Evolutionary conservation across 2,113 vertebrate species (phyloP).

Genomic region (Channa argus): DNA sequence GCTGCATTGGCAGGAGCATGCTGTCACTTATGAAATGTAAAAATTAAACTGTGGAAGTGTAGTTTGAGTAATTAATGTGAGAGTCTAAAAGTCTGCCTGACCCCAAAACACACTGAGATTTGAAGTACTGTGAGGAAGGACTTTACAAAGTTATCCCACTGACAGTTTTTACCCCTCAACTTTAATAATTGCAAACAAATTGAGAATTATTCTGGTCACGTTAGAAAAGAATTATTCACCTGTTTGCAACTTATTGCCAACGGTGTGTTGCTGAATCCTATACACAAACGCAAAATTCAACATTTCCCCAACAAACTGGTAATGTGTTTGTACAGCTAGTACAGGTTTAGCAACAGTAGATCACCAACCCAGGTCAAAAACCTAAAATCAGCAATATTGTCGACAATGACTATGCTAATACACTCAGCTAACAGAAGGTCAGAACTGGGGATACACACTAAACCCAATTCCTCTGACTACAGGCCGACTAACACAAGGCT

Average conservation of each 20-base stretch:
- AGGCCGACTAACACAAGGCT: conserved; percentile 20
- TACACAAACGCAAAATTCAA: no score
- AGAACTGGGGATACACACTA: conserved; percentile 1
- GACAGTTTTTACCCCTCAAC: not conserved
- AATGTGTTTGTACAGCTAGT: not conserved
- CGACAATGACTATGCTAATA: conserved; percentile 3
- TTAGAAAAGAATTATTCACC: not conserved
- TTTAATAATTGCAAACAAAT: not conserved
- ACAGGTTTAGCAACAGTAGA: not conserved
- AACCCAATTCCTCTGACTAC: conserved; percentile 26
- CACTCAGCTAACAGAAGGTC: conserved; percentile 13
- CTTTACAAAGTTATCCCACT: not conserved
- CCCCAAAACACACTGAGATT: not conserved
- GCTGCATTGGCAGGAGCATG: not conserved
- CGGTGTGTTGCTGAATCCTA: not conserved
- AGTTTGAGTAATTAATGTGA: not conserved
- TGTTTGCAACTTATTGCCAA: not conserved
- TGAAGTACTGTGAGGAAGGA: not conserved
- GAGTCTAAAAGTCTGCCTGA: not conserved
- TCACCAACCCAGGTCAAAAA: conserved; percentile 1
- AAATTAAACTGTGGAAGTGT: conserved; percentile 4
- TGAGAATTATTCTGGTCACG: not conserved
- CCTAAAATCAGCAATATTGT: conserved; percentile 23
- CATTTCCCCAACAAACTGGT: no score
- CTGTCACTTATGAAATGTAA: not conserved